Conservation (phyloP, 2,113 vertebrate genomes). For the Micromys minutus region DNA sequence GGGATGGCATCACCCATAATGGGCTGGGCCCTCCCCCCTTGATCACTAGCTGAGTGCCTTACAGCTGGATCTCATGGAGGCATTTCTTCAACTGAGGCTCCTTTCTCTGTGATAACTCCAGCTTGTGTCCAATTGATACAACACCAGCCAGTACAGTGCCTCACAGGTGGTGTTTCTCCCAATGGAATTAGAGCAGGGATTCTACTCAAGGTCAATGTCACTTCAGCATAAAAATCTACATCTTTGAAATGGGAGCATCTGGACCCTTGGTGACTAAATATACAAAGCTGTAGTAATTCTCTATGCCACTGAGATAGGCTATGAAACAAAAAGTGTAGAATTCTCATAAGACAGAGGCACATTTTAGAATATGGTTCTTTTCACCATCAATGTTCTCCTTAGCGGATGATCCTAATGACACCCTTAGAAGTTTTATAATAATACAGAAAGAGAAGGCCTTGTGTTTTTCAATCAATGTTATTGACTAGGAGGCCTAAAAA, state of each 20-base stretch:
- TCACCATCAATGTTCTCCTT: neutral
- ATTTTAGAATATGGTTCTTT: neutral
- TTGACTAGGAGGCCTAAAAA: neutral
- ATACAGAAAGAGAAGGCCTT: neutral
- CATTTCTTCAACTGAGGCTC: no score
- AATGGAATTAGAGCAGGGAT: conserved; percentile 28
- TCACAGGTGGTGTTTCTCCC: conserved; percentile 25
- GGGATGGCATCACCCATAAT: no score
- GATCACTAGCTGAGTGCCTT: no score
- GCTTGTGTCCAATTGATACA: no score
- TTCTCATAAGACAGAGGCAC: neutral
- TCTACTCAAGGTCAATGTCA: conserved; percentile 45
- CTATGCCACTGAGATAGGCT: neutral
- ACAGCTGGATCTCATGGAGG: no score
- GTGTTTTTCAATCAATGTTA: neutral
- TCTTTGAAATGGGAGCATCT: neutral
- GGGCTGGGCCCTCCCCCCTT: no score
- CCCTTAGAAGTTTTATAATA: neutral
- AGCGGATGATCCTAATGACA: neutral
- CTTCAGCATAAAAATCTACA: neutral
- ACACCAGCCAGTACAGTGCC: no score
- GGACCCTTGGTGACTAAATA: neutral
- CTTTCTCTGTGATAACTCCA: no score
- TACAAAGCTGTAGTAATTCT: neutral
- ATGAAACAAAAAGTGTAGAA: conserved; percentile 4